Evolutionary conservation across 2,888 invertebrate species (phyloP).

Genomic region (Tinea semifulvella): DNA sequence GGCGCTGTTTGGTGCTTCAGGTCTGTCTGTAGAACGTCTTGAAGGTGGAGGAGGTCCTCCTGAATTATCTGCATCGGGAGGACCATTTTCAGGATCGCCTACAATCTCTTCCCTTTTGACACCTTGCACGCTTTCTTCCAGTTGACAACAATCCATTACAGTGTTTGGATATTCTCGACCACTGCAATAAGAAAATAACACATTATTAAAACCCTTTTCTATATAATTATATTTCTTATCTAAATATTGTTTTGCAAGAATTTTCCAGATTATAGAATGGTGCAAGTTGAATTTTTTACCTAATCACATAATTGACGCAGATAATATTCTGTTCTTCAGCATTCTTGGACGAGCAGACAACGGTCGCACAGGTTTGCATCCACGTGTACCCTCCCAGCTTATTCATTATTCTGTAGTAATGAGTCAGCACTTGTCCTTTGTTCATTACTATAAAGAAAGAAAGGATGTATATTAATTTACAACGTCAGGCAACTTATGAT

Average conservation of each 20-base stretch:
- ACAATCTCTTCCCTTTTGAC: slow-evolving; percentile 86
- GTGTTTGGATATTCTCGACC: slow-evolving; percentile 89
- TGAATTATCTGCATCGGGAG: slow-evolving; percentile 85
- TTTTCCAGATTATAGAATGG: too few relatives aligned
- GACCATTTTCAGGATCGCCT: slow-evolving; percentile 88
- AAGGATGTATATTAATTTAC: slow-evolving; percentile 21
- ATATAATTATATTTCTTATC: background rate
- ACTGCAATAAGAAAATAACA: slow-evolving; percentile 57
- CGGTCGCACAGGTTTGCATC: slow-evolving; percentile 97
- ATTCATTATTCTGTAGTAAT: slow-evolving; percentile 96
- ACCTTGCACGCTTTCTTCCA: slow-evolving; percentile 82
- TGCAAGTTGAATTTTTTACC: too few relatives aligned
- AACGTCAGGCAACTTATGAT: slow-evolving; percentile 17
- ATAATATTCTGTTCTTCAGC: slow-evolving; percentile 97
- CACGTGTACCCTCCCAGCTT: slow-evolving; percentile 96
- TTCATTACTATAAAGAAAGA: slow-evolving; percentile 79
- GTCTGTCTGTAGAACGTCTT: slow-evolving; percentile 45
- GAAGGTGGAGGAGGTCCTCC: slow-evolving; percentile 47
- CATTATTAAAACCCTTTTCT: background rate
- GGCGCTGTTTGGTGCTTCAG: slow-evolving; percentile 47
- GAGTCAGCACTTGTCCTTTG: slow-evolving; percentile 96
- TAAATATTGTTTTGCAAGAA: background rate
- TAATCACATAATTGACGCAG: slow-evolving; percentile 96
- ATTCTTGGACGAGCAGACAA: slow-evolving; percentile 94
- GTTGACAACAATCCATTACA: slow-evolving; percentile 93